phyloP scores from a whole-genome alignment of 2,797 vertebrate genomes.

The Paedocypris micromegethes region DNA sequence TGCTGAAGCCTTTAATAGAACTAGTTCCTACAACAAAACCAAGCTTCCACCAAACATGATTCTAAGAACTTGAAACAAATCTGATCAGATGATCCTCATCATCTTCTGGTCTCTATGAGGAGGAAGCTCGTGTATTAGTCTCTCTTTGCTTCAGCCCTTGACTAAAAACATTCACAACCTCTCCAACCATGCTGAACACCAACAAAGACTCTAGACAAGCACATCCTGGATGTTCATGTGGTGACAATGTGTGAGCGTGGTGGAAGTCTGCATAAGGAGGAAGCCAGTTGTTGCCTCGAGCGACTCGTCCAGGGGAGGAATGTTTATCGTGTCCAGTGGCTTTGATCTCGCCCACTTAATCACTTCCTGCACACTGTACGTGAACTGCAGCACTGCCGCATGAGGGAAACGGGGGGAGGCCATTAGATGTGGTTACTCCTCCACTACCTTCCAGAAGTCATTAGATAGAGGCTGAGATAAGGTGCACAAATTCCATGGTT shows the following conservation, averaged over 20 bases:
- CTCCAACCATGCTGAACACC: conserved; percentile 36
- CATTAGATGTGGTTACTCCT: conserved; percentile 56
- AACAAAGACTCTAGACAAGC: conserved; percentile 42
- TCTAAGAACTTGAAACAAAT: no score
- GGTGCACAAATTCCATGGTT: conserved; percentile 35
- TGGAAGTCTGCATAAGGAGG: conserved; percentile 71
- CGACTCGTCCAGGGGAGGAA: conserved; percentile 67
- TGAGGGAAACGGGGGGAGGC: conserved; percentile 41
- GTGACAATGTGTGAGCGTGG: conserved; percentile 75
- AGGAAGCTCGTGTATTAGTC: neutral
- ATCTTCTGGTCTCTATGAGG: no score
- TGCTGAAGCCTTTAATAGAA: no score
- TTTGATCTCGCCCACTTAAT: conserved; percentile 82
- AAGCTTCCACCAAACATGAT: no score
- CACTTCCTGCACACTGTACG: conserved; percentile 78
- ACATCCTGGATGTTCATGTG: conserved; percentile 65
- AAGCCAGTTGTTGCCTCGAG: conserved; percentile 72
- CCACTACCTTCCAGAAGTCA: conserved; percentile 43
- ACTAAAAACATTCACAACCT: conserved; percentile 34
- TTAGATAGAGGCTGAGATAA: conserved; percentile 51
- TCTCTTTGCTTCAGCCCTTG: conserved; percentile 9
- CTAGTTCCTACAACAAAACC: no score
- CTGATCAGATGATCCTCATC: no score
- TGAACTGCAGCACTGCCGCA: conserved; percentile 63
- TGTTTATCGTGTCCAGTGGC: conserved; percentile 76